These are phyloP conservation scores for Pogonocichla stellata DNA, from an alignment of 2,113 vertebrate genomes.

Conservation along the genomic window DNA sequence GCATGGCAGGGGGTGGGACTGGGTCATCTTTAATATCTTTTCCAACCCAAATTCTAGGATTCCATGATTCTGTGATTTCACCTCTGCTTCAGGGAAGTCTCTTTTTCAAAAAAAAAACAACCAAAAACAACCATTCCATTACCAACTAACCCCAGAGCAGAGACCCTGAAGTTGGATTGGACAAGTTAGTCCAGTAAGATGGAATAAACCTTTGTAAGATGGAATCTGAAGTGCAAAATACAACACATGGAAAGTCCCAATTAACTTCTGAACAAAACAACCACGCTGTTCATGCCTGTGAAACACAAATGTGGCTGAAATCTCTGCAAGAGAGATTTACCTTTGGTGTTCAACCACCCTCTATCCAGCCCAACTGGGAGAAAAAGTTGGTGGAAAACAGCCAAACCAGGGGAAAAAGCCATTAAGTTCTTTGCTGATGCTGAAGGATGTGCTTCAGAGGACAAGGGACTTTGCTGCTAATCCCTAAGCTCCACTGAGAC, in stretches of 20 bases:
- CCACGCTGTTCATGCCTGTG: rapidly evolving
- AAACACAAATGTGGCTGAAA: not conserved
- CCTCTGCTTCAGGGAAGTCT: not conserved
- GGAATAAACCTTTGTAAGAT: not conserved
- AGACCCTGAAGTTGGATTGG: not conserved
- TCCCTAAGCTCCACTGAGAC: not conserved
- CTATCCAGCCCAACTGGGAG: rapidly evolving
- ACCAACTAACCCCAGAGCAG: not conserved
- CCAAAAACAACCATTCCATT: not conserved
- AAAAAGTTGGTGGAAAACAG: not conserved
- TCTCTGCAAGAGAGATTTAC: not conserved
- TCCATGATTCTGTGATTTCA: not conserved
- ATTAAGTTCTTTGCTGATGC: not conserved
- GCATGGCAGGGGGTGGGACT: not conserved
- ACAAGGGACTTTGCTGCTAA: not conserved
- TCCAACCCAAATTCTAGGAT: not conserved
- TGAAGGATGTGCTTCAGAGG: not conserved
- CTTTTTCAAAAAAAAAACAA: not conserved
- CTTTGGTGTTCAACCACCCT: not conserved
- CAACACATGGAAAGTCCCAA: rapidly evolving
- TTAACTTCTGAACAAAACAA: not conserved
- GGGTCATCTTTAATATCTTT: not conserved
- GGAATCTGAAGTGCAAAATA: not conserved
- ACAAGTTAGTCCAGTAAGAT: not conserved
- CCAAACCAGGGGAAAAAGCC: not conserved